Evolutionary conservation across 2,113 vertebrate species (phyloP).

Genomic region (Muscicapa adusta): DNA sequence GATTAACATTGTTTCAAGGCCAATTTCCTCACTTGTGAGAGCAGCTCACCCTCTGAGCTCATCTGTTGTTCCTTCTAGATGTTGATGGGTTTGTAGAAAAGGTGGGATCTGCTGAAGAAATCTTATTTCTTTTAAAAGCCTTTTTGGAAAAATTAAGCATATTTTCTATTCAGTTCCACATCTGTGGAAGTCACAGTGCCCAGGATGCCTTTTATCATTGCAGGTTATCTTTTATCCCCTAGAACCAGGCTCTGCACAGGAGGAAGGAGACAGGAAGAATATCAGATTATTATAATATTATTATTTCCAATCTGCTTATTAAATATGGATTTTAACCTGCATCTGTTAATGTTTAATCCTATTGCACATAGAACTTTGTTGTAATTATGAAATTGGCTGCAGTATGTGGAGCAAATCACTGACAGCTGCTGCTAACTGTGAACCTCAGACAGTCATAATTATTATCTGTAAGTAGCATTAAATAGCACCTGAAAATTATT

Average conservation of each 20-base stretch:
- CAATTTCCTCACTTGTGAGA: neutral
- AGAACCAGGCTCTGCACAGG: neutral
- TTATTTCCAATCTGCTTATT: neutral
- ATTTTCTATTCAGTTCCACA: neutral
- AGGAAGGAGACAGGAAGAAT: neutral
- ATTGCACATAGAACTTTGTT: neutral
- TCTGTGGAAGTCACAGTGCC: neutral
- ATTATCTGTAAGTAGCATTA: neutral
- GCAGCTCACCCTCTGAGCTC: neutral
- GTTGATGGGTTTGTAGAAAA: neutral
- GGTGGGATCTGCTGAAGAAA: neutral
- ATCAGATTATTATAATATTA: neutral
- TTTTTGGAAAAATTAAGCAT: neutral
- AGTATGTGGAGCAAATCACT: neutral
- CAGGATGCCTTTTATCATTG: neutral
- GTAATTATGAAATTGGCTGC: neutral
- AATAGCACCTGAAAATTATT: neutral
- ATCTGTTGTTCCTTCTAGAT: accelerated
- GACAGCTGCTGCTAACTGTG: neutral
- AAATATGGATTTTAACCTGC: constrained; percentile 28
- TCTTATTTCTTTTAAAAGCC: neutral
- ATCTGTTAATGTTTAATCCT: constrained; percentile 40
- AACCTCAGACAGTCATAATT: neutral
- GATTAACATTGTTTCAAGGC: neutral
- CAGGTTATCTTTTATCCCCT: neutral